These are phyloP conservation scores for Danionella dracula DNA, from an alignment of 2,797 vertebrate genomes.

Conservation along the genomic window DNA sequence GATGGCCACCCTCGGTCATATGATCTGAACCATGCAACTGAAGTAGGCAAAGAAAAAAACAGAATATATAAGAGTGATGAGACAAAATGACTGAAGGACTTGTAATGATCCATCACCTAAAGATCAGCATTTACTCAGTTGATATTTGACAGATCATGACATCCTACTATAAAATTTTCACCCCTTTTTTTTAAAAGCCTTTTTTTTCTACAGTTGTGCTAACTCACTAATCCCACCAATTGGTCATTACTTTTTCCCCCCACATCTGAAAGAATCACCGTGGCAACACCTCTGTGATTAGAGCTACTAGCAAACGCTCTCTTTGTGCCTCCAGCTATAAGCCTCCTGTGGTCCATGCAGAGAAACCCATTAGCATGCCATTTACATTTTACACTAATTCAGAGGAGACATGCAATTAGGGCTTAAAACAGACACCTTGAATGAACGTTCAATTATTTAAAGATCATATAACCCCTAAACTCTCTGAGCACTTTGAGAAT, in stretches of 20 bases:
- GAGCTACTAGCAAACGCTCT: background rate
- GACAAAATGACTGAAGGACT: no score
- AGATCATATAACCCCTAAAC: background rate
- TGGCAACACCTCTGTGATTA: constrained; percentile 20
- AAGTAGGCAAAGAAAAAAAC: no score
- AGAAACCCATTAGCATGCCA: background rate
- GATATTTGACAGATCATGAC: no score
- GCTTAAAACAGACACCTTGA: background rate
- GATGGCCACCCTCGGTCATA: no score
- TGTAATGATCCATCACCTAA: no score
- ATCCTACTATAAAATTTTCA: no score
- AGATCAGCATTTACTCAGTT: no score
- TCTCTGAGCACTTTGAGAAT: background rate
- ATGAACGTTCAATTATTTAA: background rate
- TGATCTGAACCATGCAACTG: no score
- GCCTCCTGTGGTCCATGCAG: constrained; percentile 15
- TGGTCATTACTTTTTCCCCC: background rate
- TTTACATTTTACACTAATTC: background rate
- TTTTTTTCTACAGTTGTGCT: background rate
- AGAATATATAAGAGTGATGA: no score
- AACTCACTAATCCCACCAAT: background rate
- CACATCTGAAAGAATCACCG: background rate
- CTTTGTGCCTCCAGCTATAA: background rate
- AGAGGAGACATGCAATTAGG: constrained; percentile 9
- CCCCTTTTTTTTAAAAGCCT: no score